Percentiles rank a stretch among this genome's conserved stretches.
phyloP scores from a whole-genome alignment of 2,888 invertebrate species.

The Brachylomia viminalis region DNA sequence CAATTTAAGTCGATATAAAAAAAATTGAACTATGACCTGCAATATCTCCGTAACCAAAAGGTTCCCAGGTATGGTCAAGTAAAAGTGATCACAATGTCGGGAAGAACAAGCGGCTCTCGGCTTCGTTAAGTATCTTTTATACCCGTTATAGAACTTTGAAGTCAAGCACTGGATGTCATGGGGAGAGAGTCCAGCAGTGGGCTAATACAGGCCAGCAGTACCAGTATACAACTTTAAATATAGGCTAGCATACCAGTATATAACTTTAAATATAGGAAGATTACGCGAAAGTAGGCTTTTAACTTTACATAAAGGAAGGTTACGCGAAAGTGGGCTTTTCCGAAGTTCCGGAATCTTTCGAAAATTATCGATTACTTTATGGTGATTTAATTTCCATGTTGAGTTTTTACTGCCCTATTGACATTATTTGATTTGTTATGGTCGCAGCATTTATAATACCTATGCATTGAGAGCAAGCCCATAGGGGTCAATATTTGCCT shows the following conservation, averaged over 20 bases:
- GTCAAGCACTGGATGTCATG: too few species aligned
- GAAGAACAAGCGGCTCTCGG: not conserved
- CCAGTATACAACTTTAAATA: too few species aligned
- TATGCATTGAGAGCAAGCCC: conserved; percentile 16
- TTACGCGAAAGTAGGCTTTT: too few species aligned
- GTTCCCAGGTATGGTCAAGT: not conserved
- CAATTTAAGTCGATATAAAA: too few species aligned
- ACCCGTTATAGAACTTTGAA: not conserved
- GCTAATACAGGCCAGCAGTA: too few species aligned
- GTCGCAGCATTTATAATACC: too few species aligned
- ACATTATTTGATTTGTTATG: conserved; percentile 20
- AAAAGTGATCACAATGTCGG: not conserved
- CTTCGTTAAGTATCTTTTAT: not conserved
- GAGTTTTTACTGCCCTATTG: conserved; percentile 17
- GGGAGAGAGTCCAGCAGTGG: too few species aligned
- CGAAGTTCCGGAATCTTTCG: conserved; percentile 1
- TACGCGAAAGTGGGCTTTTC: conserved; percentile 12
- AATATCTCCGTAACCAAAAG: not conserved
- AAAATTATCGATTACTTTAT: conserved; percentile 1
- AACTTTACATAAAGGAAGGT: not conserved
- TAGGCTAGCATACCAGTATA: too few species aligned
- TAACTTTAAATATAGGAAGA: too few species aligned
- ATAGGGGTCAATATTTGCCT: conserved; percentile 10
- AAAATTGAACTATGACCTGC: not conserved
- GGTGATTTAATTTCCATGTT: conserved; percentile 24